Conservation (phyloP, 2,888 invertebrate species). For the Eupsilia transversa region DNA sequence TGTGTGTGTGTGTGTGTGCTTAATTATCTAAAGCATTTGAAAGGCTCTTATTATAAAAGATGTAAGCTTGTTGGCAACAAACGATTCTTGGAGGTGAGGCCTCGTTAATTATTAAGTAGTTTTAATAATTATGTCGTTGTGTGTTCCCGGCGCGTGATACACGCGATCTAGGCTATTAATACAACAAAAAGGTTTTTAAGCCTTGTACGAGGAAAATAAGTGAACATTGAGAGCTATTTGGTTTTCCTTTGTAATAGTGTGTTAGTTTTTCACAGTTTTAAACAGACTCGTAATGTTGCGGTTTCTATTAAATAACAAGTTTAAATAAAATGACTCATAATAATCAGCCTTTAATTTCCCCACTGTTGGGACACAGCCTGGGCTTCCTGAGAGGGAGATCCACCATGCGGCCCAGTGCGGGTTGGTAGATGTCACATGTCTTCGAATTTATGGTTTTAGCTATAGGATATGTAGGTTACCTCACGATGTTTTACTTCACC, state of each 20-base stretch:
- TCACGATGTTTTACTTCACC: too few species aligned
- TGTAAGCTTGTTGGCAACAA: neutral
- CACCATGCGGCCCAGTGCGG: too few species aligned
- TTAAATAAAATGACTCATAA: neutral
- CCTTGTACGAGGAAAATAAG: conserved; percentile 47
- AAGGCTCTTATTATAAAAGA: neutral
- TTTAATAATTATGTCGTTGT: conserved; percentile 63
- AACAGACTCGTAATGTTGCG: conserved; percentile 4
- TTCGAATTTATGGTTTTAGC: too few species aligned
- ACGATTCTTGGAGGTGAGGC: conserved; percentile 3
- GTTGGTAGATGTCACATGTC: too few species aligned
- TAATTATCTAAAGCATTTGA: neutral
- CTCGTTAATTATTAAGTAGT: conserved; percentile 44
- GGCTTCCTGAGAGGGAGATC: too few species aligned
- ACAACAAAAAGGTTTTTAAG: conserved; percentile 60
- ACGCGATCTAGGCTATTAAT: conserved; percentile 68
- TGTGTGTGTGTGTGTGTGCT: too few species aligned
- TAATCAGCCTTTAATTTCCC: too few species aligned
- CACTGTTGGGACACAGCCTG: too few species aligned
- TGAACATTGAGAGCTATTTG: conserved; percentile 34
- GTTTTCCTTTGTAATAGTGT: conserved; percentile 30
- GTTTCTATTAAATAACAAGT: neutral
- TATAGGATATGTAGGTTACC: too few species aligned
- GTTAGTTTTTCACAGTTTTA: conserved; percentile 26
- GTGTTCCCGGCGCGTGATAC: conserved; percentile 64